These are phyloP conservation scores for Drosophila multiciliata DNA, from an alignment of 2,888 invertebrate species.

Conservation along the genomic window DNA sequence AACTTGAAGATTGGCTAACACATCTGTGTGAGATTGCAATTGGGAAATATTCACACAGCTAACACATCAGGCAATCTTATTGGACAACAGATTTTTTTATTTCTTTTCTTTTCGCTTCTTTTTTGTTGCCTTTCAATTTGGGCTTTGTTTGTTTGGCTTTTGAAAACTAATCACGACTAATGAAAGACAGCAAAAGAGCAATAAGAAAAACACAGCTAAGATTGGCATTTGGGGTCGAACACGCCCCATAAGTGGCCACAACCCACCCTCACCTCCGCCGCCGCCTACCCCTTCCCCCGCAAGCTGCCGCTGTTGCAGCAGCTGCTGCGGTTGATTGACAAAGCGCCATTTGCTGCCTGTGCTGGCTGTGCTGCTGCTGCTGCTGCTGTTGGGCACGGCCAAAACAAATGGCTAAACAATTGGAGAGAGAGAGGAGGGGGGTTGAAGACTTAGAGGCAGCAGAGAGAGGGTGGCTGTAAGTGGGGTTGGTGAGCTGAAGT, in stretches of 20 bases:
- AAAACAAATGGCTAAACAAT: slow-evolving; percentile 53
- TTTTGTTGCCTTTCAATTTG: slow-evolving; percentile 2
- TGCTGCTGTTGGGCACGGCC: slow-evolving; percentile 61
- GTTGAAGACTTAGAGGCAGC: slow-evolving; percentile 27
- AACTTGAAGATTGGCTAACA: background rate
- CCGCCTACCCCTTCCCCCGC: slow-evolving; percentile 14
- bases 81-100: background rate
- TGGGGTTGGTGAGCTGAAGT: background rate
- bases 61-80: background rate
- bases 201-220: slow-evolving; percentile 27
- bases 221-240: slow-evolving; percentile 70
- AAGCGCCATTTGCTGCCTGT: slow-evolving; percentile 30
- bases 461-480: too few species aligned
- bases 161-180: slow-evolving; percentile 73
- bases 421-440: slow-evolving; percentile 14
- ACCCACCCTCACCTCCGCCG: slow-evolving; percentile 9
- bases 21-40: background rate
- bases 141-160: slow-evolving; percentile 43
- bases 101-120: slow-evolving; percentile 2
- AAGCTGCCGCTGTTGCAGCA: slow-evolving; percentile 6
- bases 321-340: slow-evolving; percentile 59
- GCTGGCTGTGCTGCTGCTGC: slow-evolving; percentile 5
- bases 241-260: slow-evolving; percentile 55
- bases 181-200: slow-evolving; percentile 58
- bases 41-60: background rate